These are phyloP conservation scores for Pipa parva DNA, from an alignment of 2,113 vertebrate species.

Conservation along the genomic window DNA sequence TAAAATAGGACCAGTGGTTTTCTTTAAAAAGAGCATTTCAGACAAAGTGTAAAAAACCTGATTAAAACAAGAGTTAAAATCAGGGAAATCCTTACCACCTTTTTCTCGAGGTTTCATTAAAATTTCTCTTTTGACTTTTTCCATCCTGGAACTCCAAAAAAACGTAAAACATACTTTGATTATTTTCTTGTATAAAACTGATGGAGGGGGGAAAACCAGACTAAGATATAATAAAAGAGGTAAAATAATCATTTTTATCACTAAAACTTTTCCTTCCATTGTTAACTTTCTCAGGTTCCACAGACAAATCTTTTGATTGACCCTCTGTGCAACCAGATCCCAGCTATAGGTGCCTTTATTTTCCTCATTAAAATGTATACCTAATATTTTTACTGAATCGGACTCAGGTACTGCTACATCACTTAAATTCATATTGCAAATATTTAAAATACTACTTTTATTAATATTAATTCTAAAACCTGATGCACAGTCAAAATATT, in stretches of 20 bases:
- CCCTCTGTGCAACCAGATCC: not conserved
- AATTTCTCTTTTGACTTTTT: too few relatives aligned
- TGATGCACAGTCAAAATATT: too few relatives aligned
- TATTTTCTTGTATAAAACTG: not conserved
- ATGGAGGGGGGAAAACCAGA: not conserved
- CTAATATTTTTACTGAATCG: not conserved
- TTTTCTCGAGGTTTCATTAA: too few relatives aligned
- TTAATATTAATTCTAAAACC: too few relatives aligned
- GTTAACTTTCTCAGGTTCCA: not conserved
- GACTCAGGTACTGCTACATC: not conserved
- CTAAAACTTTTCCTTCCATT: not conserved
- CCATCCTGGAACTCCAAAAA: too few relatives aligned
- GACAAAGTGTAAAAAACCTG: too few relatives aligned
- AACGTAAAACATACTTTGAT: too few relatives aligned
- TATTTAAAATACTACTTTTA: too few relatives aligned
- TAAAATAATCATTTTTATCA: not conserved
- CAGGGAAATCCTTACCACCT: too few relatives aligned
- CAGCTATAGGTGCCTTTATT: not conserved
- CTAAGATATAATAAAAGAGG: not conserved
- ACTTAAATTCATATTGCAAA: not conserved
- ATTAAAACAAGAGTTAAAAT: too few relatives aligned
- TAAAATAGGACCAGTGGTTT: too few relatives aligned
- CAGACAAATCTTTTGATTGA: not conserved
- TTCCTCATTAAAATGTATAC: not conserved
- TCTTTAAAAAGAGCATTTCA: too few relatives aligned